Evolutionary conservation across 2,888 invertebrate genomes (phyloP).

Genomic region (Malacosoma neustria): DNA sequence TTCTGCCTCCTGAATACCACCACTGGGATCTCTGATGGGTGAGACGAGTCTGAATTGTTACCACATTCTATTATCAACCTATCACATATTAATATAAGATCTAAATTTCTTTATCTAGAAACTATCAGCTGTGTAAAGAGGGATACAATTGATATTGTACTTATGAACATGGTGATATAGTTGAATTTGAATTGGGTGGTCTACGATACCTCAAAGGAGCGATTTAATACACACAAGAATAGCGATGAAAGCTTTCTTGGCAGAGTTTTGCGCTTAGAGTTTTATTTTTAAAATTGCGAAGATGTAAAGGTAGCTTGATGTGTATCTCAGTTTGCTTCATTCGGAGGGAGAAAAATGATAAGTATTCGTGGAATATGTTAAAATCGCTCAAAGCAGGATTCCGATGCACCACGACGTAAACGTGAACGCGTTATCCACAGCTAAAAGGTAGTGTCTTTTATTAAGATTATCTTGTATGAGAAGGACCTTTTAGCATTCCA

Average conservation of each 20-base stretch:
- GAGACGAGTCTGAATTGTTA: neutral
- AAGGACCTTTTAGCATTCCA: no score
- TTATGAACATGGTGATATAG: conserved; percentile 14
- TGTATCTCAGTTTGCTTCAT: neutral
- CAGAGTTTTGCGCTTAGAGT: conserved; percentile 48
- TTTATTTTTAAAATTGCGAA: conserved; percentile 59
- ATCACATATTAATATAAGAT: neutral
- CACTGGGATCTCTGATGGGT: conserved; percentile 31
- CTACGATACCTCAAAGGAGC: conserved; percentile 42
- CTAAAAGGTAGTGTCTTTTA: no score
- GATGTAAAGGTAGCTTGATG: neutral
- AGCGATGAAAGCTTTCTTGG: conserved; percentile 64
- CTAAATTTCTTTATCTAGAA: neutral
- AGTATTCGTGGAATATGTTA: neutral
- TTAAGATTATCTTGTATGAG: no score
- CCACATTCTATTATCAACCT: neutral
- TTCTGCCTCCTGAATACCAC: conserved; percentile 34
- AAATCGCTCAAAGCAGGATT: neutral
- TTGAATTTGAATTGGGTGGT: conserved; percentile 18
- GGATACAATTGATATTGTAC: conserved; percentile 9
- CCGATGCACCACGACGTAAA: neutral
- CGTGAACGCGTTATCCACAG: neutral
- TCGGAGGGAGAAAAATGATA: neutral
- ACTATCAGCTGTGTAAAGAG: neutral
- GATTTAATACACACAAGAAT: conserved; percentile 61